A percentile compares a stretch with the other conserved stretches of the same genome.
These are phyloP conservation scores for Pristionchus fissidentatus DNA, from an alignment of 2,888 invertebrate species.

Conservation along the genomic window DNA sequence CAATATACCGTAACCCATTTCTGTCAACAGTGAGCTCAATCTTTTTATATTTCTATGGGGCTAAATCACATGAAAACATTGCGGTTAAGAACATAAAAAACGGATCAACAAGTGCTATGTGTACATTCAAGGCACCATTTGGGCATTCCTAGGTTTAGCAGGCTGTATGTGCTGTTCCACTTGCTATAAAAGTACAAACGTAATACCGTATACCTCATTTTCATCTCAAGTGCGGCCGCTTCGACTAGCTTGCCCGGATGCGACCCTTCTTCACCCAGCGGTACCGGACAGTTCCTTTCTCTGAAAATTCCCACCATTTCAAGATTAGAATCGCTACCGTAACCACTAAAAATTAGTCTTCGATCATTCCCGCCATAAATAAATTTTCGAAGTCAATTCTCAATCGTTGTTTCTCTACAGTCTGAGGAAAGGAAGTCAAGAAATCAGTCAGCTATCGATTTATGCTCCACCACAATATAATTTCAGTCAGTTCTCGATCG, in stretches of 20 bases:
- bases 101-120: too few relatives aligned
- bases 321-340: background rate
- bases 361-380: background rate
- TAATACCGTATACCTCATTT: constrained; percentile 24
- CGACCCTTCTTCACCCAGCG: constrained; percentile 36
- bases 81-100: too few relatives aligned
- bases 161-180: too few relatives aligned
- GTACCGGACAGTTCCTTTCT: constrained; percentile 30
- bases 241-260: constrained; percentile 45
- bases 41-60: too few relatives aligned
- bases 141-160: too few relatives aligned
- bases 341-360: background rate
- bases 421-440: background rate
- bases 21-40: too few relatives aligned
- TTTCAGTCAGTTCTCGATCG: background rate
- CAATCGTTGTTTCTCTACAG: background rate
- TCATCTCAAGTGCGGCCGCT: background rate
- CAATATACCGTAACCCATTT: background rate
- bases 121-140: too few relatives aligned
- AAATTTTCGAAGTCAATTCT: background rate
- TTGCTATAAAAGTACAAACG: too few relatives aligned
- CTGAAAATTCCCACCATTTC: background rate
- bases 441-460: background rate
- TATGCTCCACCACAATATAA: background rate
- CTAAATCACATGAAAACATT: too few relatives aligned